Percentiles rank a stretch among this genome's conserved stretches.
Conservation (phyloP, 2,888 invertebrate species). For the Ernsta delagoae region DNA sequence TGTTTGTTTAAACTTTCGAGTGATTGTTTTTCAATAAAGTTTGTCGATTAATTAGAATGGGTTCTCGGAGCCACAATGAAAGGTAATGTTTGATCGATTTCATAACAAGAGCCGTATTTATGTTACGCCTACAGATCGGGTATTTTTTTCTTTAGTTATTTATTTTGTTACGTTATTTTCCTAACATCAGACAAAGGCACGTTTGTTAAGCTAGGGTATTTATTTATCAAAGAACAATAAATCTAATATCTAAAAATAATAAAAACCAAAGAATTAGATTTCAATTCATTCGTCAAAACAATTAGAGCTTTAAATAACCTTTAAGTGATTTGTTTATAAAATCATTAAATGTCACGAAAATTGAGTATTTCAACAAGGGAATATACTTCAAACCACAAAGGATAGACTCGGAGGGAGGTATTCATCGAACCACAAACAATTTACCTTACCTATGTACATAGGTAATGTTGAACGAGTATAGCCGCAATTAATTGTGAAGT, state of each 20-base stretch:
- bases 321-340: neutral
- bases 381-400: conserved; percentile 34
- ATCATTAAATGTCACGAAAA: conserved; percentile 21
- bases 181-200: no score
- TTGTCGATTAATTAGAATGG: neutral
- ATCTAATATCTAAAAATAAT: no score
- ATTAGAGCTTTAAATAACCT: neutral
- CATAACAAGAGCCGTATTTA: no score
- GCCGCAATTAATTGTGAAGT: neutral
- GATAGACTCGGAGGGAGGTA: conserved; percentile 15
- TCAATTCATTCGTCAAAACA: neutral
- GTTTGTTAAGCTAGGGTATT: no score
- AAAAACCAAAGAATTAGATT: no score
- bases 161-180: no score
- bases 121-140: no score
- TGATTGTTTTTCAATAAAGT: neutral
- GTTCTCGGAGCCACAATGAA: neutral
- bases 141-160: no score
- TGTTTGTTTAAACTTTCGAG: neutral
- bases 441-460: neutral
- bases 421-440: conserved; percentile 34
- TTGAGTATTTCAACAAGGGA: conserved; percentile 35
- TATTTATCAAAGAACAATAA: no score
- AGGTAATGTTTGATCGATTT: neutral
- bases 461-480: conserved; percentile 5